Base-by-base conservation (phyloP, 1,140 invertebrate species). In the Hydropsyche tenuis region DNA sequence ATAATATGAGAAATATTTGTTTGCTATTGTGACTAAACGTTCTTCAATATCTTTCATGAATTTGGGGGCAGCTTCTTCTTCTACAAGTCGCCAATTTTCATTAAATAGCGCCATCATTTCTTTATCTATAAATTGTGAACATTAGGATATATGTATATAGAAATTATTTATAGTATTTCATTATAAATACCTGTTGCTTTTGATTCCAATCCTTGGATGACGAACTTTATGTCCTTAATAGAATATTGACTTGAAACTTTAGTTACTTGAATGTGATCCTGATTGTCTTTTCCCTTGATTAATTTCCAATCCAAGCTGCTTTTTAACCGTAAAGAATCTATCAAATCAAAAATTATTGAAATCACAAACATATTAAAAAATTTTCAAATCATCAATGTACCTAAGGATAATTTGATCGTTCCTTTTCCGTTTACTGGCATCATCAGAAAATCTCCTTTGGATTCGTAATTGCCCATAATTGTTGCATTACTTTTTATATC, bases 211-310 rank as follows among this genome's bases (percentile, higher is more conserved):
- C 23, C 4, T 62, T 25, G n/a, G 14, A n/a, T n/a, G 4, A 5
- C 22, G 6, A 70, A 53, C 25, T 56, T 45, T 4, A 16, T 25
- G 12, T 20, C 1, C 37, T 60, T 25, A 2, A 37, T 16, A 18
- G 1, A 16, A 12, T 69, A 56, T 37, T 70, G 12, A 16, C 14
- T 6, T 25, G 7, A 16, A 0, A 9, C 42, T 16, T 12, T 37
- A 4, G 7, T 56, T 9, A 70, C 37, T 16, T 70, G 1, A 37
- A 70, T 53, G 18, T 70, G 22, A n/a, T 70, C 25, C 9, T 37
- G 51, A 18, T 22, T 42, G n/a, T 70, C 51, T 18, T 18, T 37
- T 37, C 30, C 30, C 3, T 37, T 37, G 30, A 37, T 4, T 4
- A 37, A 3, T 37, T 37, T 9, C 30, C 30, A 37, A 37, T 37